Conservation (phyloP, 2,113 vertebrate genomes). For the Hipposideros armiger region DNA sequence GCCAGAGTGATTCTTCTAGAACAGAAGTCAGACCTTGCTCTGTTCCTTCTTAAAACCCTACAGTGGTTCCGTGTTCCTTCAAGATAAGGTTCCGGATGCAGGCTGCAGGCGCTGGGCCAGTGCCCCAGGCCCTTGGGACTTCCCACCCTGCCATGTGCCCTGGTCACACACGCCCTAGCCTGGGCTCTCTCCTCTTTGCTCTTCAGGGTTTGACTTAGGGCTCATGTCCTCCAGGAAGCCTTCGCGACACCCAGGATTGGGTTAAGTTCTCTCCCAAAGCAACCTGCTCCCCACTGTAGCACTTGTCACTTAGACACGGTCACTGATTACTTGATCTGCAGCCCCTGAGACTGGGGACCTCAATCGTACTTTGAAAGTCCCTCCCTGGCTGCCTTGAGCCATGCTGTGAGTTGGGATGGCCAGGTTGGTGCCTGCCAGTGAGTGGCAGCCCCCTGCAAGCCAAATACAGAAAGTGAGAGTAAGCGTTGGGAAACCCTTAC, state of each 20-base stretch:
- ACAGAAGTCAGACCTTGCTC: background rate
- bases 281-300: accelerated
- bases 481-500: accelerated
- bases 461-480: background rate
- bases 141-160: accelerated
- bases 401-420: background rate
- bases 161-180: accelerated
- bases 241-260: background rate
- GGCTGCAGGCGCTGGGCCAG: background rate
- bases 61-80: background rate
- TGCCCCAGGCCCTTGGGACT: accelerated
- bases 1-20: background rate
- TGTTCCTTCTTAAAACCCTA: background rate
- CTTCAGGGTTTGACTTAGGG: background rate
- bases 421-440: background rate
- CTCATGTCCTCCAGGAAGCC: background rate
- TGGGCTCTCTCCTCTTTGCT: background rate
- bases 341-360: background rate
- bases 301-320: accelerated
- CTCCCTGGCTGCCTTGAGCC: background rate
- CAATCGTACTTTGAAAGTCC: accelerated
- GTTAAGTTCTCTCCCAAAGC: background rate
- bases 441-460: background rate
- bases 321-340: accelerated
- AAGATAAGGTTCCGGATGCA: background rate